Evolutionary conservation across 2,797 vertebrate species (phyloP).

Genomic region (Benthosema pterotum): DNA sequence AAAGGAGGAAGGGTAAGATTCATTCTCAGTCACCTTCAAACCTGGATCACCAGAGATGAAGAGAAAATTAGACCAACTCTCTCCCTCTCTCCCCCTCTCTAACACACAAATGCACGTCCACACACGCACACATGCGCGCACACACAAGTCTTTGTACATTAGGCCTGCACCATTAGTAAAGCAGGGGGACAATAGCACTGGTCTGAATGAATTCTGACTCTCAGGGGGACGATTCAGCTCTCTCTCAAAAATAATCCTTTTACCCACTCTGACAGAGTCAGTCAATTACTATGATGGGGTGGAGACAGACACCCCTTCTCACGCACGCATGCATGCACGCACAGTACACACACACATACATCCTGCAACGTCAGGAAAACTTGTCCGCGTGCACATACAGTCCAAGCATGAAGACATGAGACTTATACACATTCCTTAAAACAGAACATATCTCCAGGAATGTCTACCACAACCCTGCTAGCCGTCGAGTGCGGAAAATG

Average conservation of each 20-base stretch:
- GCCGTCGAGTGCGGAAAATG: too few relatives aligned
- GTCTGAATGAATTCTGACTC: background rate
- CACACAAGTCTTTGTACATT: background rate
- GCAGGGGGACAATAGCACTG: background rate
- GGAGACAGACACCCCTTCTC: background rate
- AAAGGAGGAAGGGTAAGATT: background rate
- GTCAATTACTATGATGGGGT: too few relatives aligned
- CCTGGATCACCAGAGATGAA: slow-evolving; percentile 12
- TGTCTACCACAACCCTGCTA: background rate
- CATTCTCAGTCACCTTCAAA: slow-evolving; percentile 27
- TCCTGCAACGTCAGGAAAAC: too few relatives aligned
- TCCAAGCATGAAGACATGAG: too few relatives aligned
- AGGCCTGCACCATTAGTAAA: slow-evolving; percentile 6
- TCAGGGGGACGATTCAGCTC: slow-evolving; percentile 7
- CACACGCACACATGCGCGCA: slow-evolving; percentile 3
- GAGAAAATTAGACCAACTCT: background rate
- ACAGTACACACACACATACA: slow-evolving; percentile 20
- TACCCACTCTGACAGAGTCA: slow-evolving; percentile 10
- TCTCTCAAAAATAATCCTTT: slow-evolving; percentile 13
- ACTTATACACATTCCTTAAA: too few relatives aligned
- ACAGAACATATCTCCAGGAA: too few relatives aligned
- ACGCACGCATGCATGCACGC: background rate
- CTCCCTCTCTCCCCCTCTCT: background rate
- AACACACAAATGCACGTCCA: background rate
- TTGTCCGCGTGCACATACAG: too few relatives aligned